Base-by-base conservation (phyloP, 2,888 invertebrate genomes). In the Tiphia femorata region DNA sequence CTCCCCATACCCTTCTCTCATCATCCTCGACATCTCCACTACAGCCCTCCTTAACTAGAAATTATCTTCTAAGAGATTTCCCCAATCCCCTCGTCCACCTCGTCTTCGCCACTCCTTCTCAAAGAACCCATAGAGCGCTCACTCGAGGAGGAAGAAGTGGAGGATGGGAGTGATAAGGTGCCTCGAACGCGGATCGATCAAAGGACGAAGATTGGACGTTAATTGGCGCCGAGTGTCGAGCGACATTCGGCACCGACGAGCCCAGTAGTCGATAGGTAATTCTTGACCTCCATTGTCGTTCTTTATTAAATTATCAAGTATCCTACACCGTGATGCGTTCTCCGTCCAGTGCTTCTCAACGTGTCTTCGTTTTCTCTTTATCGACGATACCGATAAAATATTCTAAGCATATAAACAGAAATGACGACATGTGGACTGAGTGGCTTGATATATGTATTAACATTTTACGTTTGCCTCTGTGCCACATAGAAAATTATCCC, bases 231-330 rank as follows among this genome's bases (percentile, higher is more conserved):
- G n/a, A n/a, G n/a, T n/a, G n/a, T n/a, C 29, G 25, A 42, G 38
- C 23, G 25, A 68, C 60, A 52, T 27, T 48, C 48, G 17, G 23
- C 33, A 14, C 41, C 29, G 46, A 19, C 19, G 27, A 17, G 20
- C 37, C 33, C 33, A 20, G 29, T 19, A 46, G 21, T 40, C 44
- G 70, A 76, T 78, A 70, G 73, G 67, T 75, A 76, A 77, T 79
- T 73, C 73, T 64, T 75, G 73, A 70, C 69, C 75, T n/a, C n/a
- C 75, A 75, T 75, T 77, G 74, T 77, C 69, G 61, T 64, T 65
- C 67, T 71, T 65, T 67, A 76, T 78, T 72, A 67, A 67, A 78
- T 78, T 73, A 72, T 67, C 67, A 59, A 55, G 54, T 12, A 10
- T n/a, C 33, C 33, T 33, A 14, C 20, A n/a, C 57, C 50, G 49